Evolutionary conservation across 37 sponge, comb jelly and placozoan species (phyloP).

Genomic region (Halisarca cf. caerulea): DNA sequence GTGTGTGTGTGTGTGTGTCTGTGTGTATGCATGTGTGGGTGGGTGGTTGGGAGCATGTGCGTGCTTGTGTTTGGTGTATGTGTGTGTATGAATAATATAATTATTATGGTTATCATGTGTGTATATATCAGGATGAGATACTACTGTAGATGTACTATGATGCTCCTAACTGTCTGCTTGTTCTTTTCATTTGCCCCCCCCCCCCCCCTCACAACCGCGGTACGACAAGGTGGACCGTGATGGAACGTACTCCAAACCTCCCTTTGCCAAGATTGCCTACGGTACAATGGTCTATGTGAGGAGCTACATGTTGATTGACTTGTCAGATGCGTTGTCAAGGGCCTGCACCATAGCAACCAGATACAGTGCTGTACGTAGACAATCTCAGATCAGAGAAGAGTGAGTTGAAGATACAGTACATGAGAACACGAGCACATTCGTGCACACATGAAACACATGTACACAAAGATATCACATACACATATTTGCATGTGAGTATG

Average conservation of each 20-base stretch:
- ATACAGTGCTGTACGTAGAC: slow-evolving; percentile 90
- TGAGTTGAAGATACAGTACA: slow-evolving; percentile 31
- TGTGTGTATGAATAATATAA: no score
- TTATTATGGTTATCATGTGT: background rate
- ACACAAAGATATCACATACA: no score
- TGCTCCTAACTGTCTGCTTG: background rate
- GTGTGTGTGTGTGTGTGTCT: no score
- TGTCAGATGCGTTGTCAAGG: slow-evolving; percentile 48
- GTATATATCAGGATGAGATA: slow-evolving; percentile 54
- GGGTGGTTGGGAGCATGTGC: no score
- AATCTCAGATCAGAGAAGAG: slow-evolving; percentile 69
- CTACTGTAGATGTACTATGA: no score
- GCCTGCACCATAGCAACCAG: slow-evolving; percentile 86
- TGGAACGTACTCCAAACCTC: slow-evolving; percentile 76
- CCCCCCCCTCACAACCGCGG: slow-evolving; percentile 10
- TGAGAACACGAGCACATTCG: no score
- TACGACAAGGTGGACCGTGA: slow-evolving; percentile 29
- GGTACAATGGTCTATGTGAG: slow-evolving; percentile 88
- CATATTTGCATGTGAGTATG: no score
- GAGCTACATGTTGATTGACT: slow-evolving; percentile 34
- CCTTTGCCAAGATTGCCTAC: slow-evolving; percentile 71
- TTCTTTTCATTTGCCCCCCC: background rate
- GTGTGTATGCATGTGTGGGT: no score
- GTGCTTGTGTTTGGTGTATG: no score
- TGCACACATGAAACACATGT: no score